Base-by-base conservation (phyloP, 2,113 vertebrate genomes). In the Poecile atricapillus region DNA sequence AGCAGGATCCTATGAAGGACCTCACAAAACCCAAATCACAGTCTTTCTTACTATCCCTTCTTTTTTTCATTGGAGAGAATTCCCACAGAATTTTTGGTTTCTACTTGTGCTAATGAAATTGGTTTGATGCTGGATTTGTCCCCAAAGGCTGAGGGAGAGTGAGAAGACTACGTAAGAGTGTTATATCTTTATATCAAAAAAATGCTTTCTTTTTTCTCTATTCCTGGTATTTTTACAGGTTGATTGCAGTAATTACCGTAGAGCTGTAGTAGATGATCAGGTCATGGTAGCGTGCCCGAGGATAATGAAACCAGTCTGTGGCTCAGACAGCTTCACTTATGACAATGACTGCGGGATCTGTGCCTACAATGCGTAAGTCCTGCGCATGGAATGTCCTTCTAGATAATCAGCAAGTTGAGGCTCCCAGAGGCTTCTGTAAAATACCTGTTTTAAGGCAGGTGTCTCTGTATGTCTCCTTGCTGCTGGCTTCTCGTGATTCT, bases 321-420 rank as follows among this genome's bases (percentile, higher is more conserved):
- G 96, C 60, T 95, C 96, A 81, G 94, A 97, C 4, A 33, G 78
- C 52, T 49, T 58, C 67, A 97, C 96, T 53, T 97, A 97, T 0
- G 15, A 62, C 41, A 96, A 81, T 0, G 95, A 97, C 41, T 97
- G 97, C 39, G 92, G 53, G 19, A 73, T 97, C 67, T 97, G 96
- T 8, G 77, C 90, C 65, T 71, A 96, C 58, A 97, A 97, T 2
- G 60, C 1, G 96, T 97, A 90, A 96, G 96, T 93, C 10, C 24
- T 41, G n/a, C 56, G 22, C 41, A 6, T 25, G 73, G 74, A 58
- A 35, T 9, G 8, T 56, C 24, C 56, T 59, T 56, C 55, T 91
- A 71, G 27, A 21, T 28, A 77, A 77, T 21, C 22, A 69, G n/a
- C 3, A 4, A 56, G 15, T 2, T 71, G 41, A 64, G 58, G 25